These are phyloP conservation scores for Leptopilina drosophilae DNA, from an alignment of 2,888 invertebrate species.

Conservation along the genomic window DNA sequence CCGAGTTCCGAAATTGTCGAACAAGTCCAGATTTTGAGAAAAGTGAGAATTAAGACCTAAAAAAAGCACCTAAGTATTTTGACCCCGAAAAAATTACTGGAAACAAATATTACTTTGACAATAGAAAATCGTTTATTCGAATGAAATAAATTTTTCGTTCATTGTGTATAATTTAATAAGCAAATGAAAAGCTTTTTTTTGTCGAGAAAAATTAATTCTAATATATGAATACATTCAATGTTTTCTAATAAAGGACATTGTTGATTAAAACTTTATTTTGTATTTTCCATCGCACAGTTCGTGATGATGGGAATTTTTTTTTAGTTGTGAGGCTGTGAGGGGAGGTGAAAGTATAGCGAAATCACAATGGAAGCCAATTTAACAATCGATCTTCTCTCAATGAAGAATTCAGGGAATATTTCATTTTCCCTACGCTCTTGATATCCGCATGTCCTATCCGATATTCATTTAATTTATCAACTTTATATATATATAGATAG, in stretches of 20 bases:
- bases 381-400: slow-evolving; percentile 12
- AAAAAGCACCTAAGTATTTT: too few species aligned
- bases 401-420: slow-evolving; percentile 8
- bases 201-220: neutral
- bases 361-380: slow-evolving; percentile 17
- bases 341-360: neutral
- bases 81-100: too few species aligned
- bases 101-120: too few species aligned
- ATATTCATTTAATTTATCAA: neutral
- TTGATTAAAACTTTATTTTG: slow-evolving; percentile 8
- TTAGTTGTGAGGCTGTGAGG: neutral
- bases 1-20: too few species aligned
- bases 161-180: neutral
- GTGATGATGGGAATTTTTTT: neutral
- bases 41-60: too few species aligned
- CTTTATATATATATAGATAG: neutral
- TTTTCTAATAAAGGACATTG: neutral
- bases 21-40: too few species aligned
- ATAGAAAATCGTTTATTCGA: too few species aligned
- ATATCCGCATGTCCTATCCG: neutral
- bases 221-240: neutral
- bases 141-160: too few species aligned
- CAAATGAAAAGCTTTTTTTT: neutral
- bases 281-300: neutral
- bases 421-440: neutral